phyloP scores from a whole-genome alignment of 2,797 vertebrate genomes.

The Sphaeramia orbicularis region DNA sequence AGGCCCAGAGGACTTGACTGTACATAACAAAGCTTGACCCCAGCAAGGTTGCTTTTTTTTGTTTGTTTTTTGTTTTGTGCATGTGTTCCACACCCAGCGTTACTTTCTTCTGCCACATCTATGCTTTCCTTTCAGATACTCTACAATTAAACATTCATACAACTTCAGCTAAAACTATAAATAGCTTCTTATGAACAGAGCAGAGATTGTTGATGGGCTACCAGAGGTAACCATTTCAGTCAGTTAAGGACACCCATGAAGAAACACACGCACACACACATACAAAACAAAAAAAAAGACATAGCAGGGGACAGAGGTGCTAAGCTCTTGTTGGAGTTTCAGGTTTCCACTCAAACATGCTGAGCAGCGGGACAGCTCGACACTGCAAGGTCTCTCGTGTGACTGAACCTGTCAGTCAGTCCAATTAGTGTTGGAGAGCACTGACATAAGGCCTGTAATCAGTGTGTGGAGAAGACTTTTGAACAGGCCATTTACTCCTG shows the following conservation, averaged over 20 bases:
- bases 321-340: slow-evolving; percentile 18
- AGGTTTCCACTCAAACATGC: slow-evolving; percentile 22
- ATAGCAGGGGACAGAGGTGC: background rate
- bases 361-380: slow-evolving; percentile 3
- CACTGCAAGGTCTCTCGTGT: slow-evolving; percentile 25
- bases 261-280: background rate
- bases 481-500: slow-evolving; percentile 52
- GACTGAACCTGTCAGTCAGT: slow-evolving; percentile 36
- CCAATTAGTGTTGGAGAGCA: slow-evolving; percentile 38
- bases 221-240: slow-evolving; percentile 35
- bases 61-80: slow-evolving; percentile 11
- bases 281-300: too few relatives aligned
- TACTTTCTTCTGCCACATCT: slow-evolving; percentile 8
- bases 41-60: background rate
- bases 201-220: slow-evolving; percentile 48
- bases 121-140: slow-evolving; percentile 16
- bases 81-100: slow-evolving; percentile 14
- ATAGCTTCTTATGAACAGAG: slow-evolving; percentile 59
- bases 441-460: slow-evolving; percentile 33
- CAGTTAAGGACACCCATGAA: slow-evolving; percentile 21
- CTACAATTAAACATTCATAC: slow-evolving; percentile 70
- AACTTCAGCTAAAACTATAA: slow-evolving; percentile 52
- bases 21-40: background rate
- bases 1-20: slow-evolving; percentile 1
- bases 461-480: slow-evolving; percentile 33